Evolutionary conservation across 2,888 invertebrate species (phyloP), one percentile per base, ranked within the genome.

Genomic region (Fabriciana adippe): DNA sequence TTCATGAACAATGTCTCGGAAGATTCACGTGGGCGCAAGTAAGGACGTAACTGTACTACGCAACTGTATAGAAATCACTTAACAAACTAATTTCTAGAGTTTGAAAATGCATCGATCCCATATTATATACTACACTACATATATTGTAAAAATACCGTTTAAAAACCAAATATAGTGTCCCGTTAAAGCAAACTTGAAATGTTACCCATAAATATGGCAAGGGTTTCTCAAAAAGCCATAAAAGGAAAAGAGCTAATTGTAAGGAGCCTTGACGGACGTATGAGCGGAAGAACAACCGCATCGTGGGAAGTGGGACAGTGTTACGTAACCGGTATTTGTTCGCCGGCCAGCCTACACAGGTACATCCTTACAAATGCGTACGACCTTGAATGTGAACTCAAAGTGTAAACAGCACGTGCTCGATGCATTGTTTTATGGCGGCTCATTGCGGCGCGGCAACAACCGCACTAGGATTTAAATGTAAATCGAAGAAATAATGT

Each of bases 351-450:
- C 91, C 90, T 87, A 90, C 88, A 87, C 88, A 81, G 86, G 87
- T 85, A 90, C 91, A 92, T 92, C 92, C 91, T 92, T 90, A 90
- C 92, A 90, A 91, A 92, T 90, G 90, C 92, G 90, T 90, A 88
- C 88, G 91, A 89, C 92, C 92, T 92, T 92, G 89, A 86, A 88
- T 89, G 88, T 89, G 90, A 91, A 91, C 92, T 90, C 89, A 88
- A 90, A 91, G 89, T 90, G 90, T 91, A 89, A 89, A 87, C 88
- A 86, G 87, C 92, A 90, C 90, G 90, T 89, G 92, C 82, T 84
- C 89, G 85, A 89, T 91, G 92, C 92, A 92, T 92, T 92, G 92
- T 92, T 92, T 92, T 89, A 92, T 90, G 87, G 82, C 83, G 79
- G 83, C 81, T 68, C 66, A 81, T 82, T 83, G 83, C 82, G 80